A percentile compares a stretch with the other conserved stretches of the same genome.
Conservation (phyloP, 2,888 invertebrate species). For the Sarcophaga caerulescens region DNA sequence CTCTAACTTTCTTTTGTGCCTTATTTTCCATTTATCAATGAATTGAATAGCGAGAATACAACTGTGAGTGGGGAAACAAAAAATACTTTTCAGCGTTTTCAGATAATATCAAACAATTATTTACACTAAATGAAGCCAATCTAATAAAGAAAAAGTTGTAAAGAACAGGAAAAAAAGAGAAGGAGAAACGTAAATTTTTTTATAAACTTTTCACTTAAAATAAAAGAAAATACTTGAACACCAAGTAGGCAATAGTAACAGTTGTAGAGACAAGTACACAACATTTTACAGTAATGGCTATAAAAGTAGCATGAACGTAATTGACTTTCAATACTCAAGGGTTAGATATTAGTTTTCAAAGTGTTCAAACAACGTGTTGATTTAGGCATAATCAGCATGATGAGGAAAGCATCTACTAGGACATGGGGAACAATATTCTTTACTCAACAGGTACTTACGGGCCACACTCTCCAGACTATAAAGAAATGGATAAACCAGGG, state of each 20-base stretch:
- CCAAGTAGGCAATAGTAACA: background rate
- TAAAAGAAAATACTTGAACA: background rate
- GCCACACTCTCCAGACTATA: no score
- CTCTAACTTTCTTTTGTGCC: background rate
- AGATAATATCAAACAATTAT: constrained; percentile 67
- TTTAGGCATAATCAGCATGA: no score
- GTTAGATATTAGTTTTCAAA: no score
- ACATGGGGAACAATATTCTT: no score
- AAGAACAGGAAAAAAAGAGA: constrained; percentile 9
- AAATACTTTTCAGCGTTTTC: background rate
- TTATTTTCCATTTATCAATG: constrained; percentile 27
- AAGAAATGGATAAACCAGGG: no score
- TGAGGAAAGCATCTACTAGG: no score
- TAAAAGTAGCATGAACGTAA: background rate
- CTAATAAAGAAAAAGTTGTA: constrained; percentile 38
- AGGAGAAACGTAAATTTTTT: constrained; percentile 10
- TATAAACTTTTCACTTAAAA: constrained; percentile 50
- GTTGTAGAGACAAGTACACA: background rate
- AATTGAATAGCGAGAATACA: constrained; percentile 24
- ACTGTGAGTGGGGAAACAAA: background rate
- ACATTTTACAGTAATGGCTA: background rate
- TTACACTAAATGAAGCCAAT: constrained; percentile 68
- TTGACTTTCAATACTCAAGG: background rate
- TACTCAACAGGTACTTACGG: no score
- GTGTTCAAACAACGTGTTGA: no score